Evolutionary conservation across 1,140 invertebrate species (phyloP).

Genomic region (Caenorhabditis elegans): DNA sequence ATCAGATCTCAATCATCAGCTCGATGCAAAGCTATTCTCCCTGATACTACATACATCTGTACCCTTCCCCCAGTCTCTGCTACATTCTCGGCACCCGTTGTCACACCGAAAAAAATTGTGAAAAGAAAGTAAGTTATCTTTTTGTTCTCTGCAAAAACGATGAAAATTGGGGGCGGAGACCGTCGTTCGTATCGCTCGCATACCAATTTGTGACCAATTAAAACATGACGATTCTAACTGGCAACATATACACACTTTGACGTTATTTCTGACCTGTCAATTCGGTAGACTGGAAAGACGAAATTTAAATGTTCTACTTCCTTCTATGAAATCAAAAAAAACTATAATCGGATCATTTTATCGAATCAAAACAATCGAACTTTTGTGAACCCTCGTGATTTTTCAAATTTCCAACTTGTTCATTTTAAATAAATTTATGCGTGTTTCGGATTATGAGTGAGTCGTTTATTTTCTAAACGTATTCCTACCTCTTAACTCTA

Average conservation of each 20-base stretch:
- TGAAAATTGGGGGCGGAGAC: neutral
- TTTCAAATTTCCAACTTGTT: neutral
- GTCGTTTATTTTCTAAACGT: no score
- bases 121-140: constrained; percentile 16
- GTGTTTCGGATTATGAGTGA: neutral
- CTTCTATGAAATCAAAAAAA: neutral
- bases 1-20: constrained; percentile 16
- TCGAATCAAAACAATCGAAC: neutral
- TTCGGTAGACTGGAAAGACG: neutral
- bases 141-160: neutral
- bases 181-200: no score
- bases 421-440: neutral
- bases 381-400: neutral
- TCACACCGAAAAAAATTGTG: neutral
- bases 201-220: neutral
- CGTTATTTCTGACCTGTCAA: neutral
- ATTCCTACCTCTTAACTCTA: no score
- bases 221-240: neutral
- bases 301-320: neutral
- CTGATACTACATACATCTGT: neutral
- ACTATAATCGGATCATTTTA: neutral
- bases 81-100: neutral
- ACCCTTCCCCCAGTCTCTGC: neutral
- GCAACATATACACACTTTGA: neutral
- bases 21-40: neutral